Evolutionary conservation across 2,888 invertebrate species (phyloP).

Genomic region (Celastrina argiolus): DNA sequence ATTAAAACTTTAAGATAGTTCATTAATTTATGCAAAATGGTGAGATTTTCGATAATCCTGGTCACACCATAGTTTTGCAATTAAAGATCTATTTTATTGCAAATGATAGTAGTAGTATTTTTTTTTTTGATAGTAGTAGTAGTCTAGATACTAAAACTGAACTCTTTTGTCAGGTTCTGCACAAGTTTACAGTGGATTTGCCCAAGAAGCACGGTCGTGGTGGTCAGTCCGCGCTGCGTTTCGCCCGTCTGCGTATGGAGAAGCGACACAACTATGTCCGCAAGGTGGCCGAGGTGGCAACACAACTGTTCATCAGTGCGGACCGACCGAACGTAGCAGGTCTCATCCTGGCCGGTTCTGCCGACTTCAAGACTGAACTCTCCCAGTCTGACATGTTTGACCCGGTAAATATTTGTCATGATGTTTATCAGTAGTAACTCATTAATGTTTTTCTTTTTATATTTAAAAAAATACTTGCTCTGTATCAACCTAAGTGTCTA

Average conservation of each 20-base stretch:
- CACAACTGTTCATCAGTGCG: slow-evolving; percentile 97
- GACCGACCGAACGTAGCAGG: slow-evolving; percentile 99
- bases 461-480: too few species aligned
- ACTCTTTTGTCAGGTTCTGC: slow-evolving; percentile 82
- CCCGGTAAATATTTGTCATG: slow-evolving; percentile 85
- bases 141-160: too few species aligned
- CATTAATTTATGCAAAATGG: too few species aligned
- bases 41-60: too few species aligned
- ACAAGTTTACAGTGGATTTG: slow-evolving; percentile 98
- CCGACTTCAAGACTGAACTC: slow-evolving; percentile 99
- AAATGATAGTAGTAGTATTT: too few species aligned
- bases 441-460: too few species aligned
- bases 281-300: slow-evolving; percentile 91
- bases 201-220: slow-evolving; percentile 99
- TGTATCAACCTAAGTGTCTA: too few species aligned
- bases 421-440: too few species aligned
- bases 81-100: too few species aligned
- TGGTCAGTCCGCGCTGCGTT: slow-evolving; percentile 99
- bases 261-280: slow-evolving; percentile 99
- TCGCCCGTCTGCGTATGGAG: slow-evolving; percentile 99
- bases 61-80: too few species aligned
- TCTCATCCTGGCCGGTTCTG: slow-evolving; percentile 98
- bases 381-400: slow-evolving; percentile 99
- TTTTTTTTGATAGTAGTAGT: too few species aligned
- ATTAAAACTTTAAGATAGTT: too few species aligned